Base-by-base conservation (phyloP, 2,797 vertebrate species). In the Odontamblyopus lacepedii region DNA sequence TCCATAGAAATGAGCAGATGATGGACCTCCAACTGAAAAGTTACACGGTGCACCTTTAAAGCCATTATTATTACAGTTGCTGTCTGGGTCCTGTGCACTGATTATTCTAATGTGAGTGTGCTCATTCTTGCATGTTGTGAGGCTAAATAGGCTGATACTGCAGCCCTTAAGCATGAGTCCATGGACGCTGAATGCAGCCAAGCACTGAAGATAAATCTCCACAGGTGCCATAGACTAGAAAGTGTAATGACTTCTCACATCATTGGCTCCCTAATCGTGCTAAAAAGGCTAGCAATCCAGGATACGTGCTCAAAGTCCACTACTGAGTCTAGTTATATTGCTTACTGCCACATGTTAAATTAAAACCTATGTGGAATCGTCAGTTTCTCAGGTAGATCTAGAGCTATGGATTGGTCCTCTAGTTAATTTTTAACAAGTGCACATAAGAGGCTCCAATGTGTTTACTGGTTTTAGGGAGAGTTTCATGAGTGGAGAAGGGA, bases 211-310 rank as follows among this genome's bases (percentile, higher is more conserved):
- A 91, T 90, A 90, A 88, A 91, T 88, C 78, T 88, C 80, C 70
- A 82, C 82, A 88, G 85, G 89, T 91, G 89, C 85, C 78, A 80
- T 82, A 75, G 83, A 59, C 13, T 77, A 83, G 85, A 85, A 87
- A 83, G 79, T 76, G 78, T 87, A 90, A 91, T 89, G 86, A 86
- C 82, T 90, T 89, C 80, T 85, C 86, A 89, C 86, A 83, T 89
- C 79, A 71, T 83, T 92, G 87, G 81, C 83, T 87, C 81, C 87
- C 82, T 90, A 92, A 91, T 92, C 83, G 76, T 78, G 83, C 84
- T 89, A 85, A 86, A 88, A 82, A 85, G 82, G 83, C 80, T 76
- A 80, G 81, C 84, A 84, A 87, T 81, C 84, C 59, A 77, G 84
- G 77, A 86, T 77, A 72, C 70, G 74, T 74, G 81, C 81, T 82